Conservation (phyloP, 2,888 invertebrate species). For the Euplagia quadripunctaria region DNA sequence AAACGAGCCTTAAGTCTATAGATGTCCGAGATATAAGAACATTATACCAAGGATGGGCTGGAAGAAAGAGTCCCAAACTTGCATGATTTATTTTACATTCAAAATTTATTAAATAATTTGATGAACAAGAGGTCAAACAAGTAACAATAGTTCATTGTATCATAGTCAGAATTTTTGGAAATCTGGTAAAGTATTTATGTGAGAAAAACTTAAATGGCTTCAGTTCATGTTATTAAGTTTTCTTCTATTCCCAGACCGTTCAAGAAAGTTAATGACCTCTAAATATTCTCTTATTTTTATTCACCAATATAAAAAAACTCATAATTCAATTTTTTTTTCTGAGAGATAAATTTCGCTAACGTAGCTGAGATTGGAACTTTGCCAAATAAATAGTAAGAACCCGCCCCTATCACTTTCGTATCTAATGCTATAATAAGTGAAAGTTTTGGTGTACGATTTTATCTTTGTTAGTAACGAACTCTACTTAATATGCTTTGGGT, state of each 20-base stretch:
- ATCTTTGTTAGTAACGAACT: background rate
- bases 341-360: background rate
- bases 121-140: background rate
- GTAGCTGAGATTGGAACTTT: conserved; percentile 1
- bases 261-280: background rate
- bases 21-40: too few species aligned
- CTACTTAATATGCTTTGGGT: conserved; percentile 5
- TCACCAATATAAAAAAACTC: conserved; percentile 2
- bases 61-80: too few species aligned
- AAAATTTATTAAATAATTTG: background rate
- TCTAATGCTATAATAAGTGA: conserved; percentile 5
- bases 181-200: too few species aligned
- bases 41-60: too few species aligned
- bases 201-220: background rate
- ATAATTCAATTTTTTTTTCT: conserved; percentile 12
- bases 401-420: conserved; percentile 5
- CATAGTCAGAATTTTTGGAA: background rate
- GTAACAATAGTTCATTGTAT: background rate
- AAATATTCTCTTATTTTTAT: background rate
- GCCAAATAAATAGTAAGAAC: conserved; percentile 7
- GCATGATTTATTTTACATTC: background rate
- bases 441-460: conserved; percentile 53
- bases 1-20: too few species aligned
- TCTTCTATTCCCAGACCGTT: background rate
- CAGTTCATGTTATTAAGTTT: background rate